A percentile compares a stretch with the other conserved stretches of the same genome.
phyloP scores from a whole-genome alignment of 2,113 vertebrate genomes.

The Lota lota region DNA sequence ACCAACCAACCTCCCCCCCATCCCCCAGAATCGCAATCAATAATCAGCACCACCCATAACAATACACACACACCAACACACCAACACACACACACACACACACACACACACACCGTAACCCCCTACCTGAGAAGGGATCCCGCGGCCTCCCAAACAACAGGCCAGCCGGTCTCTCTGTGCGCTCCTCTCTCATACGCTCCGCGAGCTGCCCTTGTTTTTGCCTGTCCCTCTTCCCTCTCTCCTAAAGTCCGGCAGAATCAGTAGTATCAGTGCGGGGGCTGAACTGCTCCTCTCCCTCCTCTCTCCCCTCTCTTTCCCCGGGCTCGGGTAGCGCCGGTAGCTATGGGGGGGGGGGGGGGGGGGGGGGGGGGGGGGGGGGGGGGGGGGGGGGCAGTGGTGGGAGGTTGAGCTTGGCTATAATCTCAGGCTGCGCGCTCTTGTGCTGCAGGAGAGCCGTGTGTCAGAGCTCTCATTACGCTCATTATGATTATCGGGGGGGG shows the following conservation, averaged over 20 bases:
- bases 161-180: slow-evolving; percentile 30
- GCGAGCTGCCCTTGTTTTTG: slow-evolving; percentile 27
- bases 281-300: slow-evolving; percentile 27
- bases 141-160: slow-evolving; percentile 34
- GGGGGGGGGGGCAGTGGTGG: too few relatives aligned
- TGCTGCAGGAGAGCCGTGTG: slow-evolving; percentile 41
- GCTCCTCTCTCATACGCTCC: slow-evolving; percentile 16
- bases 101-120: neutral
- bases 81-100: neutral
- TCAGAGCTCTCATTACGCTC: slow-evolving; percentile 67
- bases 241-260: slow-evolving; percentile 42
- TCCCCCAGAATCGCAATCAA: slow-evolving; percentile 52
- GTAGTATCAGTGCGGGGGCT: slow-evolving; percentile 25
- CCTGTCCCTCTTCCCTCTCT: slow-evolving; percentile 28
- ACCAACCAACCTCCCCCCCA: slow-evolving; percentile 32
- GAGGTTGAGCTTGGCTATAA: slow-evolving; percentile 25
- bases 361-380: slow-evolving; percentile 20
- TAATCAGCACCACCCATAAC: slow-evolving; percentile 51
- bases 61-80: slow-evolving; percentile 3
- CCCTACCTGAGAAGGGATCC: slow-evolving; percentile 60
- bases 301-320: slow-evolving; percentile 8
- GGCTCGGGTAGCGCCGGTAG: slow-evolving; percentile 21
- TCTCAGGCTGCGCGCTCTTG: slow-evolving; percentile 22
- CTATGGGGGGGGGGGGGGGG: neutral
- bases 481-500: slow-evolving; percentile 67